Conservation (phyloP, 2,113 vertebrate species). For the Cynoglossus semilaevis region DNA sequence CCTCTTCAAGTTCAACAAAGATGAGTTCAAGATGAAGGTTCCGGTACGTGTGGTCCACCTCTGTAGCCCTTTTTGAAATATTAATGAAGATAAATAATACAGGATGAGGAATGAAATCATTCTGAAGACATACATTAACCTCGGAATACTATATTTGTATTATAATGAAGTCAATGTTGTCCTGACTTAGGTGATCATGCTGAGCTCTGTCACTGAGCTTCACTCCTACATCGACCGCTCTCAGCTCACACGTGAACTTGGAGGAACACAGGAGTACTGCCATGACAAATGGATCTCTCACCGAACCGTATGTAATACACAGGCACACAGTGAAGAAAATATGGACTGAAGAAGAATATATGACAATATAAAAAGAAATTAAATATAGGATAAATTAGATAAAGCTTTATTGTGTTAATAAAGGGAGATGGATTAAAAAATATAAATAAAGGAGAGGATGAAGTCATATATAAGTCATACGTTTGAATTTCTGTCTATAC, state of each 20-base stretch:
- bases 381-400: too few species aligned
- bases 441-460: too few species aligned
- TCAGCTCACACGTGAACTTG: constrained; percentile 93
- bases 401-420: too few species aligned
- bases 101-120: too few species aligned
- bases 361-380: background rate
- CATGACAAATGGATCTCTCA: constrained; percentile 92
- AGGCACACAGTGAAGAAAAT: too few species aligned
- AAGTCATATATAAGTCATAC: too few species aligned
- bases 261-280: constrained; percentile 92
- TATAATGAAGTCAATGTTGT: constrained; percentile 1
- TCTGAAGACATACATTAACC: too few species aligned
- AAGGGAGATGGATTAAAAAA: too few species aligned
- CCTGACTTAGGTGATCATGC: constrained; percentile 90
- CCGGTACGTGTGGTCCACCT: constrained; percentile 79
- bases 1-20: constrained; percentile 90
- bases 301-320: constrained; percentile 84
- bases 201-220: constrained; percentile 93
- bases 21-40: constrained; percentile 99
- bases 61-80: background rate
- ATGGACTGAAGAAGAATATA: background rate
- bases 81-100: too few species aligned
- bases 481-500: too few species aligned
- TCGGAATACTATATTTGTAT: too few species aligned
- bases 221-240: constrained; percentile 90